Evolutionary conservation across 2,888 invertebrate species (phyloP).

Genomic region (Heliconius charithonia): DNA sequence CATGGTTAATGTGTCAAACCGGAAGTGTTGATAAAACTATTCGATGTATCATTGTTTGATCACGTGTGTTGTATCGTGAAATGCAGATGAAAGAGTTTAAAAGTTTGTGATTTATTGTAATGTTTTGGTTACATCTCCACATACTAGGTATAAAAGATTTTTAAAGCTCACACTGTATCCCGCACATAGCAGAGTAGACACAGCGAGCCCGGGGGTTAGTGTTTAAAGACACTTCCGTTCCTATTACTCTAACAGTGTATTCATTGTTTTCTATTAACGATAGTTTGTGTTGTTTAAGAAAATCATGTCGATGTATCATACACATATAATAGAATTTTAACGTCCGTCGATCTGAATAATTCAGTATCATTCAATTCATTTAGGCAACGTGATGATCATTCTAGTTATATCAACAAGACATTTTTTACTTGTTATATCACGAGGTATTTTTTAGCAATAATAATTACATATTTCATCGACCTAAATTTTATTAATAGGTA

Average conservation of each 20-base stretch:
- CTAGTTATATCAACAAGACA: not conserved
- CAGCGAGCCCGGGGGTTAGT: too few relatives aligned
- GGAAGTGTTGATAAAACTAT: conserved; percentile 66
- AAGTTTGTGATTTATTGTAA: conserved; percentile 1
- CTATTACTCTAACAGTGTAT: too few relatives aligned
- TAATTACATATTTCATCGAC: not conserved
- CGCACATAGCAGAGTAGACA: too few relatives aligned
- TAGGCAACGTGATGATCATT: not conserved
- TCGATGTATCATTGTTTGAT: conserved; percentile 54
- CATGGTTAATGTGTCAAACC: conserved; percentile 78
- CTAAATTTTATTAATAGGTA: not conserved
- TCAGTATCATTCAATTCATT: not conserved
- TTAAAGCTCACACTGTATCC: too few relatives aligned
- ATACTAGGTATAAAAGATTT: too few relatives aligned
- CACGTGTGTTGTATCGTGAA: conserved; percentile 50
- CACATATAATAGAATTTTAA: not conserved
- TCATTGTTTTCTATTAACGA: not conserved
- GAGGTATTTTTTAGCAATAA: not conserved
- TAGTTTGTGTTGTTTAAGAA: not conserved
- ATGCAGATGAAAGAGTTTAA: conserved; percentile 43
- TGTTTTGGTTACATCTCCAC: not conserved
- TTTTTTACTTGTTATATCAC: not conserved
- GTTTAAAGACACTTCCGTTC: too few relatives aligned
- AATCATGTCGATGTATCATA: not conserved
- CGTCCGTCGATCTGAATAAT: not conserved